These are phyloP conservation scores for Mylabris phalerata DNA, from an alignment of 1,140 invertebrate genomes.

Conservation along the genomic window DNA sequence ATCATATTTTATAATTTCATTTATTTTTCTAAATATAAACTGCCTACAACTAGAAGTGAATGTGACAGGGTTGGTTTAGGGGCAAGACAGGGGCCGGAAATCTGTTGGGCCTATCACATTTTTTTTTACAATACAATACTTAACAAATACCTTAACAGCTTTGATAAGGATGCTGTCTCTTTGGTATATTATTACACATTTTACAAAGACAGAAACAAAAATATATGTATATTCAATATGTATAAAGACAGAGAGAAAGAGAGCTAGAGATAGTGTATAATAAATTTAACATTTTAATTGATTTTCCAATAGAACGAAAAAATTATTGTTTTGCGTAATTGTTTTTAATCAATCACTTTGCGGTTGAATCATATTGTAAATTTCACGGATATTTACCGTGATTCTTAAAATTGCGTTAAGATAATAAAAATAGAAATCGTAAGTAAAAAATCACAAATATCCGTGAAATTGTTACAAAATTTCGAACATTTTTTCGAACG, in stretches of 20 bases:
- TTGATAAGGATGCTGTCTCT: slow-evolving; percentile 39
- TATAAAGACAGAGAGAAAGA: not conserved
- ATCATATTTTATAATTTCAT: slow-evolving; percentile 16
- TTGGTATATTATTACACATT: slow-evolving; percentile 45
- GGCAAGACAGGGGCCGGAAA: slow-evolving; percentile 39
- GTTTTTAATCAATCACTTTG: slow-evolving; percentile 12
- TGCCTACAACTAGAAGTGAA: slow-evolving; percentile 41
- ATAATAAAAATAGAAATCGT: too few relatives aligned
- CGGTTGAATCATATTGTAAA: slow-evolving; percentile 10
- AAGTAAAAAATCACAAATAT: not conserved
- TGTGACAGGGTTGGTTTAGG: slow-evolving; percentile 40
- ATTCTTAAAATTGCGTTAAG: too few relatives aligned
- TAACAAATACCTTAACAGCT: slow-evolving; percentile 40
- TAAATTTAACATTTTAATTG: too few relatives aligned
- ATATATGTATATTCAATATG: slow-evolving; percentile 27
- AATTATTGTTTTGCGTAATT: slow-evolving; percentile 5
- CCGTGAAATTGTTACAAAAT: not conserved
- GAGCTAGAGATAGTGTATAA: too few relatives aligned
- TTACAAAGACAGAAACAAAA: slow-evolving; percentile 28
- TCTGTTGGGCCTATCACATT: slow-evolving; percentile 42
- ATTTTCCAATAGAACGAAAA: too few relatives aligned
- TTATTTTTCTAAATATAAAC: slow-evolving; percentile 44
- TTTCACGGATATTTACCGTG: slow-evolving; percentile 9
- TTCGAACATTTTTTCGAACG: not conserved
- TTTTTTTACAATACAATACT: slow-evolving; percentile 42